These are phyloP conservation scores for Cataglyphis cursor DNA, from an alignment of 2,888 invertebrate genomes.

Conservation along the genomic window DNA sequence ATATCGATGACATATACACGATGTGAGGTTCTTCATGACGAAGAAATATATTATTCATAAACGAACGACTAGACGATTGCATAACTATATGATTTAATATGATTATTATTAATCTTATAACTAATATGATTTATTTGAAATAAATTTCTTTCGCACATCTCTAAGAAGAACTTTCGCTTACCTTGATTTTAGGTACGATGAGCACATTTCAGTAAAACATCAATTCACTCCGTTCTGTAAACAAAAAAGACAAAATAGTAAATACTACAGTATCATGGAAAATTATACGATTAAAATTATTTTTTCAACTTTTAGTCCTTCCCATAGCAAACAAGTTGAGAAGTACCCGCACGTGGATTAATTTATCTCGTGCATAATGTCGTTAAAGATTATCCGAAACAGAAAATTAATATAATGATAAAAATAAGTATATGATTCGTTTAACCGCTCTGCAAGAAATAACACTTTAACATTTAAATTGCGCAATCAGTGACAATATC, in stretches of 20 bases:
- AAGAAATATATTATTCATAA: neutral
- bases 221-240: conserved; percentile 3
- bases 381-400: neutral
- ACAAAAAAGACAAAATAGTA: neutral
- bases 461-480: conserved; percentile 61
- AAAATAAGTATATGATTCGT: neutral
- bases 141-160: neutral
- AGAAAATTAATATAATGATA: neutral
- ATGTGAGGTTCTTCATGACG: neutral
- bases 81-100: neutral
- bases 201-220: neutral
- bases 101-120: too few relatives aligned
- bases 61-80: neutral
- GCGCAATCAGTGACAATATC: conserved; percentile 68
- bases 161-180: neutral
- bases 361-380: conserved; percentile 12
- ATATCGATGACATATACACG: neutral
- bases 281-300: neutral
- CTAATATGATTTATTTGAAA: neutral
- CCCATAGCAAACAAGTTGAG: too few relatives aligned
- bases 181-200: neutral
- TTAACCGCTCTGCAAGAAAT: neutral
- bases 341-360: neutral
- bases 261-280: neutral
- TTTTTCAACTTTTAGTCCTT: conserved; percentile 4